Conservation (phyloP, 2,797 vertebrate genomes). For the Lophotriccus pileatus region DNA sequence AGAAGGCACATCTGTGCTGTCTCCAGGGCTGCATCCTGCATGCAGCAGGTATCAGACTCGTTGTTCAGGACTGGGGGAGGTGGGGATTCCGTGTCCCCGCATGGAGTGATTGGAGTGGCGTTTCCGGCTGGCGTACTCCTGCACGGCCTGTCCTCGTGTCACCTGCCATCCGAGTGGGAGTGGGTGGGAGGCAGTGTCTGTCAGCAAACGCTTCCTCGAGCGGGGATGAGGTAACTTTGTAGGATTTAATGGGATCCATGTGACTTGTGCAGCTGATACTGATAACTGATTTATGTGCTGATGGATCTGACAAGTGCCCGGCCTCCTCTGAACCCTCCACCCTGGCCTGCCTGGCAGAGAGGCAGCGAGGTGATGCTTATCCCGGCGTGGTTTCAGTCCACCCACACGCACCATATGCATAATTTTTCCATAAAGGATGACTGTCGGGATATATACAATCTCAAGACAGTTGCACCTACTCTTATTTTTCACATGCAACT, state of each 20-base stretch:
- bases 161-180: background rate
- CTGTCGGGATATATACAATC: background rate
- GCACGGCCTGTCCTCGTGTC: background rate
- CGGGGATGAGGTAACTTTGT: background rate
- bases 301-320: background rate
- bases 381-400: background rate
- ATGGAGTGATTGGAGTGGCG: too few relatives aligned
- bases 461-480: background rate
- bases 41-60: fast-evolving
- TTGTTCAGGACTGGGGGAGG: fast-evolving
- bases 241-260: background rate
- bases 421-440: background rate
- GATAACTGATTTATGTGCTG: background rate
- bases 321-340: background rate
- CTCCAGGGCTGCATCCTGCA: background rate
- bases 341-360: fast-evolving
- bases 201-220: background rate
- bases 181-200: background rate
- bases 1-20: background rate
- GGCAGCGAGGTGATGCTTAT: background rate
- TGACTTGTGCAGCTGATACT: background rate
- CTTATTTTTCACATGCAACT: background rate
- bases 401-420: conserved; percentile 15
- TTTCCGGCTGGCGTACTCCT: background rate
- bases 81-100: background rate